Base-by-base conservation (phyloP, 1,140 invertebrate genomes). In the Palaemon carinicauda region DNA sequence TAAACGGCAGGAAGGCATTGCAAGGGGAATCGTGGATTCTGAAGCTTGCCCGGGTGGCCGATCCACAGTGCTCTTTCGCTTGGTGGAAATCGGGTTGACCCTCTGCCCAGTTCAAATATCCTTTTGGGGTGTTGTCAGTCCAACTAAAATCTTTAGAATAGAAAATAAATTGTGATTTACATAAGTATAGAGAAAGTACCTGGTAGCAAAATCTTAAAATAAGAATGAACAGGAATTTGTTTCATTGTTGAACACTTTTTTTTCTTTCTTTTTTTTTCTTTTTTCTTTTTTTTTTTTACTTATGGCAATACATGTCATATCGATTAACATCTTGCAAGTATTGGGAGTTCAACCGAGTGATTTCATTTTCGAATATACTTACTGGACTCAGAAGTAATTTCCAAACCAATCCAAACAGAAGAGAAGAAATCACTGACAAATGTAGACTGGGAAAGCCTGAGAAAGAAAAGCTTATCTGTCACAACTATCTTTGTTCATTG, bases 41-140 rank as follows among this genome's bases (percentile, higher is more conserved):
- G 21, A 86, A 19, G 17, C 33, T 73, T 1, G 41, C 17, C 7
- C 19, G 27, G 50, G 78, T 60, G 7, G 77, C 83, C 14, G 51
- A 53, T 1, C 21, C 77, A 15, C 83, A 86, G 17, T 24, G 19
- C 74, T 86, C 75, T 9, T 41, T 56, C 7, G 56, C 83, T 5
- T 71, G 29, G 21, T 86, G 27, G n/a, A 31, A 79, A 19, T 86
- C 75, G 0, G 83, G 83, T 29, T 79, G 74, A 29, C 60, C 75
- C 21, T 33, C 56, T 7, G 41, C 83, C 83, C 83, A 86, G 75
- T 86, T 69, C 27, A 86, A 41, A 15, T 50, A 86, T 41, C 71
- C 77, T 9, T 21, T 9, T 4, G 73, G 33, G 17, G 83, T 53
- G 1, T 77, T 77, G 29, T 86, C 83, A 9, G 33, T 69, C 83